These are phyloP conservation scores for Lepas anatifera DNA, from an alignment of 2,888 invertebrate genomes.

Conservation along the genomic window DNA sequence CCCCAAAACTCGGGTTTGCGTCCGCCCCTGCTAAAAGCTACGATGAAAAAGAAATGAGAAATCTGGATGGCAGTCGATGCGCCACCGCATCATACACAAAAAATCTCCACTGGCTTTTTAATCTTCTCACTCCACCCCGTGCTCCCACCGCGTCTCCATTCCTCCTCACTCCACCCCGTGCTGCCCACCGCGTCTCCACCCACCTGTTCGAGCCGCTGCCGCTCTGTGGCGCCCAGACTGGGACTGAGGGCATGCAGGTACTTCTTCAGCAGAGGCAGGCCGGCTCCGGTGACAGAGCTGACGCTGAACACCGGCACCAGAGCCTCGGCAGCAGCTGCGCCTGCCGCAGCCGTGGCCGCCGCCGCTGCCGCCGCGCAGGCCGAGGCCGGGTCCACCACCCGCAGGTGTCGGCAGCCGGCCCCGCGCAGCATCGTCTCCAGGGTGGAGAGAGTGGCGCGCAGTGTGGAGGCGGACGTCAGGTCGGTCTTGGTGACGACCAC, in stretches of 20 bases:
- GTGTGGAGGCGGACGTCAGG: conserved; percentile 57
- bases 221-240: conserved; percentile 47
- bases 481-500: conserved; percentile 97
- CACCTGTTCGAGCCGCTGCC: conserved; percentile 55
- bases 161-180: neutral
- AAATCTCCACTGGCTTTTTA: neutral
- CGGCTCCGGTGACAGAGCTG: conserved; percentile 78
- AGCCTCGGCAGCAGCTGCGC: conserved; percentile 45
- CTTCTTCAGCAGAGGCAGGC: conserved; percentile 65
- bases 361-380: conserved; percentile 7
- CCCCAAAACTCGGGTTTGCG: too few relatives aligned
- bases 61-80: too few relatives aligned
- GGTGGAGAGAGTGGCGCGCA: conserved; percentile 39
- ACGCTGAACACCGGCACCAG: conserved; percentile 72
- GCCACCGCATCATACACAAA: too few relatives aligned
- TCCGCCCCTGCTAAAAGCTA: too few relatives aligned
- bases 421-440: conserved; percentile 52
- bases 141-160: neutral
- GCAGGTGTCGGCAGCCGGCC: conserved; percentile 41
- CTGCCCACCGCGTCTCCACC: conserved; percentile 23
- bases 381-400: neutral
- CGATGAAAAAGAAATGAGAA: too few relatives aligned
- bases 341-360: conserved; percentile 42
- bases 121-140: neutral
- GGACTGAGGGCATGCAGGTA: conserved; percentile 73